A percentile compares a stretch with the other conserved stretches of the same genome.
These are phyloP conservation scores for Marmota flaviventris DNA, from an alignment of 2,113 vertebrate genomes.

Conservation along the genomic window DNA sequence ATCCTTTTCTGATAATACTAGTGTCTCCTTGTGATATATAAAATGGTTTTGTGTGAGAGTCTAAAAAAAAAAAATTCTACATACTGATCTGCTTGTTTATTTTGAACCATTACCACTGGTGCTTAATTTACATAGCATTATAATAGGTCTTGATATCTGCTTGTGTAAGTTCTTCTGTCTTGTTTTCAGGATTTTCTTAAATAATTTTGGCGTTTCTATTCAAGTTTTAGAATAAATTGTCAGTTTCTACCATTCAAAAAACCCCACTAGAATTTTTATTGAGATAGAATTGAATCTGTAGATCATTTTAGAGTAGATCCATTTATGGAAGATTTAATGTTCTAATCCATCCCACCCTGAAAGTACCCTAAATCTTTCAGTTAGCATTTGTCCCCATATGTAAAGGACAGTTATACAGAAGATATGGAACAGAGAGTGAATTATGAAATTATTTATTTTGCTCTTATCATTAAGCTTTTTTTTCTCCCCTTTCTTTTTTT, in stretches of 20 bases:
- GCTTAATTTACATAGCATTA: not conserved
- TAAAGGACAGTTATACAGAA: not conserved
- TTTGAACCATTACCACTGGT: no score
- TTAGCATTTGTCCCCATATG: not conserved
- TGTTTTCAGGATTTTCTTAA: not conserved
- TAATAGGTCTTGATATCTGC: not conserved
- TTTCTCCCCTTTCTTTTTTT: no score
- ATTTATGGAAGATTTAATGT: not conserved
- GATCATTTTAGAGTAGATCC: not conserved
- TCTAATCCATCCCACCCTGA: not conserved
- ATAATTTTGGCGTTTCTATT: not conserved
- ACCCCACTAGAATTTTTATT: not conserved
- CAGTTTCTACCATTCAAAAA: not conserved
- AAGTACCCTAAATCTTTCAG: not conserved
- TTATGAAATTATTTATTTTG: slow-evolving; percentile 18
- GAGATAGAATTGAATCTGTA: not conserved
- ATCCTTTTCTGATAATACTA: not conserved
- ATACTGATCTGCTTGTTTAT: not conserved
- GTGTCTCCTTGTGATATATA: not conserved
- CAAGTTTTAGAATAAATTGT: not conserved
- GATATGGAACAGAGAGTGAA: not conserved
- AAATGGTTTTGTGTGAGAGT: not conserved
- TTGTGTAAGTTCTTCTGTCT: not conserved
- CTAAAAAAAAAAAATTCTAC: not conserved
- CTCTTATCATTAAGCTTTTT: not conserved